phyloP scores from a whole-genome alignment of 2,797 vertebrate genomes.

The Scarus forsteni region DNA sequence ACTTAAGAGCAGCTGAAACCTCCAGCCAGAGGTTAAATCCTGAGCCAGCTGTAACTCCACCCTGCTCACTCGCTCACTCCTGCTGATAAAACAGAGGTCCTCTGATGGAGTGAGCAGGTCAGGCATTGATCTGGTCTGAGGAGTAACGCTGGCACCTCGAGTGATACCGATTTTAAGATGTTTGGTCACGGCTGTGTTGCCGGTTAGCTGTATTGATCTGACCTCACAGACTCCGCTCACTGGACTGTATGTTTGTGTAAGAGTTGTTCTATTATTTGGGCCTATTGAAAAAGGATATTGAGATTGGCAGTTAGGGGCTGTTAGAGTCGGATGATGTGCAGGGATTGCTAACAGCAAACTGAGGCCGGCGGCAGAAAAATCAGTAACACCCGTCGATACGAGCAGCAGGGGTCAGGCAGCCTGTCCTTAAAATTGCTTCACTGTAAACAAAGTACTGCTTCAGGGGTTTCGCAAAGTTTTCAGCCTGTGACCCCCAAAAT shows the following conservation, averaged over 20 bases:
- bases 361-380: slow-evolving; percentile 54
- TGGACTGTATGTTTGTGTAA: slow-evolving; percentile 45
- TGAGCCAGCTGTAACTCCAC: slow-evolving; percentile 31
- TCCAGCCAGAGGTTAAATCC: slow-evolving; percentile 27
- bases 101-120: slow-evolving; percentile 61
- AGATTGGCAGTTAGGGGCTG: slow-evolving; percentile 53
- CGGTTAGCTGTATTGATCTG: slow-evolving; percentile 56
- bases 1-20: slow-evolving; percentile 32
- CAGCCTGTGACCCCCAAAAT: too few species aligned
- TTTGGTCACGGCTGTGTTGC: slow-evolving; percentile 37
- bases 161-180: slow-evolving; percentile 54
- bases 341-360: slow-evolving; percentile 37
- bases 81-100: slow-evolving; percentile 59
- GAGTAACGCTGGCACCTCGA: slow-evolving; percentile 38
- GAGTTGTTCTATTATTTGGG: slow-evolving; percentile 33
- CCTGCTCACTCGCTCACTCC: slow-evolving; percentile 46
- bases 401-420: slow-evolving; percentile 65
- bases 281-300: slow-evolving; percentile 55
- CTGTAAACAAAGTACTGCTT: slow-evolving; percentile 46
- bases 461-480: background rate
- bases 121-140: slow-evolving; percentile 65
- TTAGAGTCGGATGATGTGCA: slow-evolving; percentile 25
- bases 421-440: slow-evolving; percentile 51
- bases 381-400: slow-evolving; percentile 59
- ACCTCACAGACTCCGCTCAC: slow-evolving; percentile 35